Conservation (phyloP, 1,140 invertebrate genomes). For the Psix sp. region DNA sequence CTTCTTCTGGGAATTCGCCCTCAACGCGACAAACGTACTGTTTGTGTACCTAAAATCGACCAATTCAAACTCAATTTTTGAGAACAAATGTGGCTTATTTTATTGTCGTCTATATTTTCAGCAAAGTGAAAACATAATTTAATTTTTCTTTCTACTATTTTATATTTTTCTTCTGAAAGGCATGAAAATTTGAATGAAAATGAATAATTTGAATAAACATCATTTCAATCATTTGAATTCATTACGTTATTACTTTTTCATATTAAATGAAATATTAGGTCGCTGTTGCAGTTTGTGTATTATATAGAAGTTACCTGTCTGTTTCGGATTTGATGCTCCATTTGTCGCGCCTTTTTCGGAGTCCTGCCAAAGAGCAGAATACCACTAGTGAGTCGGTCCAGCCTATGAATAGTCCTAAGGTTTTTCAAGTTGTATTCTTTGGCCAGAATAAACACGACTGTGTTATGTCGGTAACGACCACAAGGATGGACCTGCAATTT, state of each 20-base stretch:
- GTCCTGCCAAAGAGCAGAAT: conserved; percentile 95
- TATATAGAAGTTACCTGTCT: conserved; percentile 76
- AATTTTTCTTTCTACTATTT: too few species aligned
- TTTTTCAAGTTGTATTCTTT: conserved; percentile 97
- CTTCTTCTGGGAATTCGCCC: conserved; percentile 97
- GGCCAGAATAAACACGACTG: conserved; percentile 95
- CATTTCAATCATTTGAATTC: too few species aligned
- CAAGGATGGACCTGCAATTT: conserved; percentile 93
- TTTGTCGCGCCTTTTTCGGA: conserved; percentile 92
- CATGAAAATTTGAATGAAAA: too few species aligned
- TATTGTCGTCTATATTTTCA: too few species aligned
- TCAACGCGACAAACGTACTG: conserved; percentile 98
- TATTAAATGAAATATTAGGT: too few species aligned
- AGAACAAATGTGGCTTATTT: too few species aligned
- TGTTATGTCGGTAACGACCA: conserved; percentile 96
- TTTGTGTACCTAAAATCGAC: conserved; percentile 87
- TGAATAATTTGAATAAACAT: too few species aligned
- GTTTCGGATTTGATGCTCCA: conserved; percentile 95
- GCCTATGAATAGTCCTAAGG: conserved; percentile 92
- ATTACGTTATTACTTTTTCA: too few species aligned
- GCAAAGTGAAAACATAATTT: too few species aligned
- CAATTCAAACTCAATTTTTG: too few species aligned
- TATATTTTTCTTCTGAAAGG: too few species aligned
- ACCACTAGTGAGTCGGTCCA: conserved; percentile 96
- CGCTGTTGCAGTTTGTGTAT: too few species aligned